These are phyloP conservation scores for Pongo abelii DNA, from an alignment of 2,113 vertebrate species.

Conservation along the genomic window DNA sequence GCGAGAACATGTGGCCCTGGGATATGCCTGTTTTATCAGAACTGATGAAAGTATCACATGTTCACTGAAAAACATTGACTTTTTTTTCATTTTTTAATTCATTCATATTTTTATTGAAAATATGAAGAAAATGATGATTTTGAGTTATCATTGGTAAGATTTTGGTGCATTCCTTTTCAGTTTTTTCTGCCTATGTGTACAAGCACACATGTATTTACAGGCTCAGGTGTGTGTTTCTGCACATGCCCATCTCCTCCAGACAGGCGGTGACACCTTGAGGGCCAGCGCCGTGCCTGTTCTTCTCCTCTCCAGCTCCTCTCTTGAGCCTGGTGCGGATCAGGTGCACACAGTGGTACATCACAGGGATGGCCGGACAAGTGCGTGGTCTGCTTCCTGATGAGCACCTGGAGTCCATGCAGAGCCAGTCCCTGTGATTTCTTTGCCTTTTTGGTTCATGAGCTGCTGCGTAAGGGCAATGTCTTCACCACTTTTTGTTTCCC, in stretches of 20 bases:
- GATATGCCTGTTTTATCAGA: not conserved
- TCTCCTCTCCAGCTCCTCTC: accelerated
- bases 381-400: not conserved
- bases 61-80: not conserved
- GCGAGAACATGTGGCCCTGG: not conserved
- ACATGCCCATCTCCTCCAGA: not conserved
- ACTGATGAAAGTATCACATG: not conserved
- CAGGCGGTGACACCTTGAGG: accelerated
- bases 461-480: accelerated
- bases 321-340: not conserved
- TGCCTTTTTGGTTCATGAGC: not conserved
- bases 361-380: not conserved
- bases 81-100: not conserved
- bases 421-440: not conserved
- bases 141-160: not conserved
- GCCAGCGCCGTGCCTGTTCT: no score
- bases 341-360: not conserved
- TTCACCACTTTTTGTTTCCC: not conserved
- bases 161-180: not conserved
- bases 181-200: not conserved
- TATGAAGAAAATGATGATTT: not conserved
- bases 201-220: not conserved
- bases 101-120: not conserved
- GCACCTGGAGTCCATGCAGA: not conserved
- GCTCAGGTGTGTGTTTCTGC: not conserved